Base-by-base conservation (phyloP, 35 echinoderm and acorn worm genomes). In the Apostichopus parvimensis region DNA sequence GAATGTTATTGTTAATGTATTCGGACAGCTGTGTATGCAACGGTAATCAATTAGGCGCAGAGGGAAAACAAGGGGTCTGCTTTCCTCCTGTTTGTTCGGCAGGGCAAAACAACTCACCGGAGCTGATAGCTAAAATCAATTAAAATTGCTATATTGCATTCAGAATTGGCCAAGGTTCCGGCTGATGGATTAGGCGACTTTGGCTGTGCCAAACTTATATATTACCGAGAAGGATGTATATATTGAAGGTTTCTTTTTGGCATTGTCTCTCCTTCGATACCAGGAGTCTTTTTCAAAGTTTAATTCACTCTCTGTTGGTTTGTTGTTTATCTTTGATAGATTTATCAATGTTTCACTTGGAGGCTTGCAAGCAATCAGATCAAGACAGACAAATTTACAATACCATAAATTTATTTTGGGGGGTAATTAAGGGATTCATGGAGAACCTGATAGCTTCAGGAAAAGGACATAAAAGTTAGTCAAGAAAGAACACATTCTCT, bases 1-100 rank as follows among this genome's bases (percentile, higher is more conserved):
- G 86, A 71, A 88, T 88, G 86, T 88, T 88, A 73, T 73, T 73
- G 86, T 73, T 88, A 88, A 88, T 88, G 86, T 88, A 88, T 88
- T 88, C 86, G 68, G 61, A 73, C 86, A 88, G 86, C 86, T 88
- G 86, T 88, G 86, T 88, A 88, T 88, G 86, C 86, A 88, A n/a
- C 14, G 86, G n/a, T 88, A 88, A 88, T 88, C 86, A 88, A 88
- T 88, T 88, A 68, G 86, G 61, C 52, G 20, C 61, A 66, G 86
- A 84, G 81, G 81, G 81, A 84, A 60, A 59, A 84, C 81, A 73
- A 88, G 60, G 60, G 86, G 57, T 58, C 57, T 12, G 62, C 86
- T 28, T 26, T 34, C 8, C 61, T 15, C 54, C 52, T 88, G 86
- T 88, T 88, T 88, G 61, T 73, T 88, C 34, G 61, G 64, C 5